Conservation (phyloP, 2,888 invertebrate species). For the Rhodophaea formosa region DNA sequence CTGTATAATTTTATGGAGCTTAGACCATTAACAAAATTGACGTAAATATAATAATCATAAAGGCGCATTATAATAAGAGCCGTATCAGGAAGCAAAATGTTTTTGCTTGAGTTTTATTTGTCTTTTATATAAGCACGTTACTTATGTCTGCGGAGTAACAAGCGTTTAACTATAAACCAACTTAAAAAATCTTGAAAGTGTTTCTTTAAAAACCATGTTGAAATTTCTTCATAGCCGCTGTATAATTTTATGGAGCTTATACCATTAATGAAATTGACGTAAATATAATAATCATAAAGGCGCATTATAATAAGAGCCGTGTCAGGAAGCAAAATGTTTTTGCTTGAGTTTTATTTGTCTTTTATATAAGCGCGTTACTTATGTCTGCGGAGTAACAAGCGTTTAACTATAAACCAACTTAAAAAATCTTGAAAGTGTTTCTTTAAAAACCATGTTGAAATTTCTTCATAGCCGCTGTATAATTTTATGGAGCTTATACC, state of each 20-base stretch:
- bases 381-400: slow-evolving; percentile 57
- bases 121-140: slow-evolving; percentile 19
- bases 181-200: too few species aligned
- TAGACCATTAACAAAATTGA: slow-evolving; percentile 10
- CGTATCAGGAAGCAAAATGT: slow-evolving; percentile 9
- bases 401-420: too few species aligned
- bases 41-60: slow-evolving; percentile 19
- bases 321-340: slow-evolving; percentile 15
- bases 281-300: slow-evolving; percentile 19
- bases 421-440: too few species aligned
- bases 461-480: not conserved
- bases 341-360: slow-evolving; percentile 18
- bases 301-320: slow-evolving; percentile 14
- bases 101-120: slow-evolving; percentile 18
- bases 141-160: slow-evolving; percentile 52
- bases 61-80: slow-evolving; percentile 15
- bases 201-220: not conserved
- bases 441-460: not conserved
- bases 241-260: slow-evolving; percentile 6
- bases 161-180: slow-evolving; percentile 70
- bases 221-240: not conserved
- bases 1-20: slow-evolving; percentile 9
- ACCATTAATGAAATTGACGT: slow-evolving; percentile 12
- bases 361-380: slow-evolving; percentile 19
- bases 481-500: slow-evolving; percentile 5